Evolutionary conservation across 2,888 invertebrate genomes (phyloP), one percentile per base, ranked within the genome.

Genomic region (Melanophora roralis): DNA sequence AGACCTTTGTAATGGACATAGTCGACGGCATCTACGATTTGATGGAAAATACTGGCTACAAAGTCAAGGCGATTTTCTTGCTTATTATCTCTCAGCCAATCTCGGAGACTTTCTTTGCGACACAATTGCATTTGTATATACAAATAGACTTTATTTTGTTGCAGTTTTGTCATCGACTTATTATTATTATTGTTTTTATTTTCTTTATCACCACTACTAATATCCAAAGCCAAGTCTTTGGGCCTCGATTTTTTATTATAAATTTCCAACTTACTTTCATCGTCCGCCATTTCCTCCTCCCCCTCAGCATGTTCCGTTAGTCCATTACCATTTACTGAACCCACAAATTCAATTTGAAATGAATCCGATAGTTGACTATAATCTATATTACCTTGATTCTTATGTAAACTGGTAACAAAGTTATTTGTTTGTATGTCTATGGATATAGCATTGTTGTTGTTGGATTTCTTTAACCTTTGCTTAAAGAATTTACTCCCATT

Each of bases 61-160:
- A 91, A 89, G 0, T 91, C 87, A 1, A 89, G 86, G 36, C 94
- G 89, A 0, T 86, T 86, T 0, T 91, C 89, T 16, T 88, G 89
- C 0, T 90, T 88, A 85, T 94, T 93, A 16, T 91, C 91, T 64
- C 92, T 90, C 40, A 99, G 91, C 99, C 98, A 99, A 85, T 98
- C 97, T 86, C 95, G 94, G 43, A 99, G 91, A 82, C 96, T 98
- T 85, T 96, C 94, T 85, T 94, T 93, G 67, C 93, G 93, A 86
- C 98, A 99, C 80, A 99, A 91, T 90, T 99, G 98, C 98, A 99
- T 99, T 91, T 99, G 98, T 88, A 99, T 99, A 88, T 97, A 98
- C 14, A 99, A 92, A 89, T 95, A 97, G 87, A 95, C 93, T 86
- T 92, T 92, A 8, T 90, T 88, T 57, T 86, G 86, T 55, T 82